Evolutionary conservation across 2,113 vertebrate species (phyloP).

Genomic region (Trichechus manatus): DNA sequence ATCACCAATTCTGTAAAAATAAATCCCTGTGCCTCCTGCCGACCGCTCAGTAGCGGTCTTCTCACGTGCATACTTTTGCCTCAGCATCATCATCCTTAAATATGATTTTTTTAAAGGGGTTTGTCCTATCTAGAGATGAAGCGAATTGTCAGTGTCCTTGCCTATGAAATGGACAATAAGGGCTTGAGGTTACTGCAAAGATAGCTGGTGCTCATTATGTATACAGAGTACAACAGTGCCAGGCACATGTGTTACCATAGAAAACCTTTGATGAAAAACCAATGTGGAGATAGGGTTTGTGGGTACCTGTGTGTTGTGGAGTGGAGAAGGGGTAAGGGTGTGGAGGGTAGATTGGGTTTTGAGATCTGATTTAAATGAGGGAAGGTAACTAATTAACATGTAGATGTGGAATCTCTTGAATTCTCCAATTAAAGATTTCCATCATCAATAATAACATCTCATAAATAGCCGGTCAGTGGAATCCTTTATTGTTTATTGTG

Average conservation of each 20-base stretch:
- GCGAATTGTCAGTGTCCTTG: background rate
- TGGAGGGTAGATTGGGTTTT: background rate
- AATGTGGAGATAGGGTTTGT: background rate
- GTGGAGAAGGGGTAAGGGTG: no score
- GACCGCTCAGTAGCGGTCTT: fast-evolving
- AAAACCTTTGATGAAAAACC: background rate
- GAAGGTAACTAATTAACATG: background rate
- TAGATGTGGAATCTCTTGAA: background rate
- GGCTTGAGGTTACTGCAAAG: background rate
- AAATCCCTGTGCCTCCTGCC: background rate
- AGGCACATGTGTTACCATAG: background rate
- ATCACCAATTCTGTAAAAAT: background rate
- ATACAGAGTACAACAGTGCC: background rate
- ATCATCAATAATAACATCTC: background rate
- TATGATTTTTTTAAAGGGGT: background rate
- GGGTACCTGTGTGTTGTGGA: background rate
- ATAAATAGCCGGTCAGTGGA: background rate
- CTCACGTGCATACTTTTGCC: background rate
- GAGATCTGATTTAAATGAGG: background rate
- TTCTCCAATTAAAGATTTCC: background rate
- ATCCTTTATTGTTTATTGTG: background rate
- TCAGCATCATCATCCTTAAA: background rate
- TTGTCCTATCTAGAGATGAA: constrained; percentile 9
- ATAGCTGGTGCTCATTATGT: background rate
- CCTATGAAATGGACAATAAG: constrained; percentile 38